Base-by-base conservation (phyloP, 2,113 vertebrate genomes). In the Hassar affinis region DNA sequence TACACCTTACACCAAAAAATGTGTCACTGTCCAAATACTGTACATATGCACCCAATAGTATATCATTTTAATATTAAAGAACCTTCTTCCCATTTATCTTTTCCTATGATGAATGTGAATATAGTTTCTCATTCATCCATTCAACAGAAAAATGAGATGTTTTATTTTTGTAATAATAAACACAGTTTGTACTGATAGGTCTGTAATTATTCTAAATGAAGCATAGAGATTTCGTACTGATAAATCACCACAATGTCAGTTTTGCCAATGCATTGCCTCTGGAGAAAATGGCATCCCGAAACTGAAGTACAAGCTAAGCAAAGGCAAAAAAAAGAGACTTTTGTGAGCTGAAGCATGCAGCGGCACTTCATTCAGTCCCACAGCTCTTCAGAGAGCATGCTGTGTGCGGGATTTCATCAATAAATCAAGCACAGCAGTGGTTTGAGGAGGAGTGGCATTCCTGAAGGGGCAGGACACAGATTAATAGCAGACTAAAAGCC, bases 341-440 rank as follows among this genome's bases (percentile, higher is more conserved):
- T 35, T 51, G 62, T 56, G 54, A 59, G 75, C 45, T 27, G 61
- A 77, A 57, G 75, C 52, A 59, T 75, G 54, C 38, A 33, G 30
- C 1, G 7, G 52, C 62, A 72, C 49, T 61, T 66, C 66, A 20
- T 79, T 79, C 66, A 52, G 45, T 72, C 66, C 66, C 83, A 25
- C 25, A 30, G 52, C 68, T 72, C 77, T 56, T 51, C 52, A 1
- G 54, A 72, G 66, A 84, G 83, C 77, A 25, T 79, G 83, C 83
- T 57, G 66, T 51, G 66, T 71, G 66, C 30, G 47, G 38, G 42
- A 86, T 54, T 59, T n/a, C 42, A 82, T 86, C 80, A 81, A 82
- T 86, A 82, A 86, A 82, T 86, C 75, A 86, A 81, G 56, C 74
- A 62, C 47, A 85, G 79, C 45, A 20, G 47, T 61, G 51, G 80